Percentiles rank a stretch among this genome's conserved stretches.
Evolutionary conservation across 2,888 invertebrate species (phyloP).

Genomic region (Parnassius orleans): DNA sequence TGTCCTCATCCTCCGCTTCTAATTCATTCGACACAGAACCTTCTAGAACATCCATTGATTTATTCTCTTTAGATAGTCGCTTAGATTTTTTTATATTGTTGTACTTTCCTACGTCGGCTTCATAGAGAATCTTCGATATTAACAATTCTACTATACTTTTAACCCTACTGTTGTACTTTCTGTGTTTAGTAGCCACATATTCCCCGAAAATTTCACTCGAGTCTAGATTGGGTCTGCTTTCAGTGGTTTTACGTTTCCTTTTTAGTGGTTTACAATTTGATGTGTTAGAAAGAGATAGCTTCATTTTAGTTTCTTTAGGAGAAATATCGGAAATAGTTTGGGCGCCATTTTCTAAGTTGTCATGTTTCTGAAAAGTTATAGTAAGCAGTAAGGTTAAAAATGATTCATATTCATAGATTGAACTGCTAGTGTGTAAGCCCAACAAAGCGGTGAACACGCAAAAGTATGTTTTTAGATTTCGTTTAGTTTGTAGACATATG

Average conservation of each 20-base stretch:
- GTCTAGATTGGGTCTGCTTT: neutral
- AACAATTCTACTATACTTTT: conserved; percentile 11
- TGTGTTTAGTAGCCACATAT: conserved; percentile 14
- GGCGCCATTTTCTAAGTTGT: neutral
- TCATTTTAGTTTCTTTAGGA: neutral
- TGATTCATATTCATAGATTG: too few relatives aligned
- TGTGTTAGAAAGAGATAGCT: conserved; percentile 1
- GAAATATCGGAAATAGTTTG: neutral
- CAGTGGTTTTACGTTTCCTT: conserved; percentile 5
- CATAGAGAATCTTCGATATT: conserved; percentile 10
- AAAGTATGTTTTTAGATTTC: too few relatives aligned
- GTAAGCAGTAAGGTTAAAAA: neutral
- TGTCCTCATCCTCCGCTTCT: neutral
- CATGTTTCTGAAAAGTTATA: conserved; percentile 8
- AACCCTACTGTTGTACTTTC: conserved; percentile 10
- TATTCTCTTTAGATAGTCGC: neutral
- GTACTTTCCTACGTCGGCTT: conserved; percentile 14
- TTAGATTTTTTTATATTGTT: neutral
- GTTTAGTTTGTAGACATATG: too few relatives aligned
- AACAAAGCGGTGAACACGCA: too few relatives aligned
- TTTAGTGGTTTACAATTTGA: neutral
- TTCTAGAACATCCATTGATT: conserved; percentile 2
- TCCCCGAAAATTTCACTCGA: conserved; percentile 8
- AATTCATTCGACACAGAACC: neutral
- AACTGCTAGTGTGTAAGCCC: too few relatives aligned